A percentile compares a stretch with the other conserved stretches of the same genome.
Evolutionary conservation across 2,797 vertebrate species (phyloP).

Genomic region (Acrocephalus scirpaceus): DNA sequence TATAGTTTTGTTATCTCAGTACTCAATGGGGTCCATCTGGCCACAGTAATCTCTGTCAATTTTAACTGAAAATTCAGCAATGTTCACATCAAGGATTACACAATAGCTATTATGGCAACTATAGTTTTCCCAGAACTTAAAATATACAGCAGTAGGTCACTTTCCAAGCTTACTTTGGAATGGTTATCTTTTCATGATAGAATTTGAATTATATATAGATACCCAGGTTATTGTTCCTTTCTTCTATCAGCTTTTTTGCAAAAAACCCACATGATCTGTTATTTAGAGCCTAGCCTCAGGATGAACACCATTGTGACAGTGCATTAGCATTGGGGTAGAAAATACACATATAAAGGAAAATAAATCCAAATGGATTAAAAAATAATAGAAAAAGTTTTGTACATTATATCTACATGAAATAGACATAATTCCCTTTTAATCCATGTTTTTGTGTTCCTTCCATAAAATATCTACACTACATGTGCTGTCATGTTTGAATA

Average conservation of each 20-base stretch:
- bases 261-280: not conserved
- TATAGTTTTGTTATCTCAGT: not conserved
- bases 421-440: not conserved
- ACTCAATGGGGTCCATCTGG: not conserved
- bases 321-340: not conserved
- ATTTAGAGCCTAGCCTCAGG: not conserved
- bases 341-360: not conserved
- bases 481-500: not conserved
- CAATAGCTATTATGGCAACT: not conserved
- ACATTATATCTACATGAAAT: not conserved
- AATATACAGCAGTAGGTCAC: not conserved
- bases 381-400: not conserved
- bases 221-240: not conserved
- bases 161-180: not conserved
- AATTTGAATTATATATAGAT: not conserved
- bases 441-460: not conserved
- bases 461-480: not conserved
- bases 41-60: slow-evolving; percentile 30
- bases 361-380: not conserved
- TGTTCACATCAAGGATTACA: not conserved
- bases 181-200: not conserved
- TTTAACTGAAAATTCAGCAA: slow-evolving; percentile 31
- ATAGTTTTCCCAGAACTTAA: not conserved
- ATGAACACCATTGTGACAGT: not conserved
- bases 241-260: not conserved